phyloP scores from a whole-genome alignment of 2,797 vertebrate species.

The Rhodeus uyekii region DNA sequence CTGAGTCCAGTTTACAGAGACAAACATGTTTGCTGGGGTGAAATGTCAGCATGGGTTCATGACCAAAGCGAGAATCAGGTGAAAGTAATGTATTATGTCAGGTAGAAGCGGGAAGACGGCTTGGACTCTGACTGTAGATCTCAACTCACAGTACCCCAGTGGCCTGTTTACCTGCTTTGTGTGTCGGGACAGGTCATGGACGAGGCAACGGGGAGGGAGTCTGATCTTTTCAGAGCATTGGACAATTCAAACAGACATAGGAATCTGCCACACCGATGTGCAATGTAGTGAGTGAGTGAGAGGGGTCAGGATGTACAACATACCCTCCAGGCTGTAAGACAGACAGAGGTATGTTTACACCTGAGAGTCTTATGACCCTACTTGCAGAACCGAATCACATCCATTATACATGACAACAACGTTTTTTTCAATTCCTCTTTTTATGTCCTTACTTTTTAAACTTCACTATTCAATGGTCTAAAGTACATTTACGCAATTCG shows the following conservation, averaged over 20 bases:
- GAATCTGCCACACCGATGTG: slow-evolving; percentile 48
- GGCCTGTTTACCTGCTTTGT: slow-evolving; percentile 45
- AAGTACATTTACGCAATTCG: background rate
- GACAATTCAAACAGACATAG: slow-evolving; percentile 45
- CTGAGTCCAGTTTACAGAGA: slow-evolving; percentile 45
- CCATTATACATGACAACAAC: background rate
- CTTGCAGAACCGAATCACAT: slow-evolving; percentile 13
- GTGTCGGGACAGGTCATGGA: slow-evolving; percentile 36
- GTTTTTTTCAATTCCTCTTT: background rate
- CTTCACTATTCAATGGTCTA: background rate
- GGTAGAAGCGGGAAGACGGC: background rate
- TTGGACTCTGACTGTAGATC: slow-evolving; percentile 3
- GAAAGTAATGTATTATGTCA: slow-evolving; percentile 48
- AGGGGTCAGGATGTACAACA: slow-evolving; percentile 44
- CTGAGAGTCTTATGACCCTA: slow-evolving; percentile 28
- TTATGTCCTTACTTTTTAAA: background rate
- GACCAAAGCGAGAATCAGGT: slow-evolving; percentile 42
- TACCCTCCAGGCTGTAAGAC: slow-evolving; percentile 30
- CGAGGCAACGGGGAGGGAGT: slow-evolving; percentile 36
- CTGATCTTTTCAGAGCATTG: slow-evolving; percentile 44
- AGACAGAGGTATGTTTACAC: slow-evolving; percentile 35
- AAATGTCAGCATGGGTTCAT: slow-evolving; percentile 26
- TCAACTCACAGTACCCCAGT: slow-evolving; percentile 1
- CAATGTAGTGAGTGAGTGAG: slow-evolving; percentile 50
- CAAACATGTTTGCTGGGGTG: slow-evolving; percentile 24